These are phyloP conservation scores for Lasioglossum oenotherae DNA, from an alignment of 2,888 invertebrate species.

Conservation along the genomic window DNA sequence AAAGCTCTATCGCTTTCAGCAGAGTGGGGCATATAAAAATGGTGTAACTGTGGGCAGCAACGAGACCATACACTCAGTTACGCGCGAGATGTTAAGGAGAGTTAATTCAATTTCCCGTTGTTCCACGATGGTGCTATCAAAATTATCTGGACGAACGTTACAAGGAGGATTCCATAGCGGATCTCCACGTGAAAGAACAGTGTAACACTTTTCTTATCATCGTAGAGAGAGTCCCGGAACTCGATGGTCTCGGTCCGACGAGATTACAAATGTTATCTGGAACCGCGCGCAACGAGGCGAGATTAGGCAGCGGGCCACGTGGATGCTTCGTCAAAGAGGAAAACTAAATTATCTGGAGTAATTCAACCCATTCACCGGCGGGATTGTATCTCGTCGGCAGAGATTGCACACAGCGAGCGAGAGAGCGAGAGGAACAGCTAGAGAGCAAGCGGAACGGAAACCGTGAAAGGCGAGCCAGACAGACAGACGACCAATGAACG, in stretches of 20 bases:
- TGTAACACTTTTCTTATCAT: not conserved
- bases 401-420: slow-evolving; percentile 38
- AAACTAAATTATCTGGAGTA: slow-evolving; percentile 63
- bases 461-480: slow-evolving; percentile 15
- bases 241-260: not conserved
- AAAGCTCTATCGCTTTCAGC: not conserved
- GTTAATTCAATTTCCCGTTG: not conserved
- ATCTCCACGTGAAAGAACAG: not conserved
- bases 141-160: not conserved
- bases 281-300: not conserved
- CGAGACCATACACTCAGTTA: not conserved
- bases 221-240: not conserved
- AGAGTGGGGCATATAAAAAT: not conserved
- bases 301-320: slow-evolving; percentile 24
- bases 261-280: slow-evolving; percentile 12
- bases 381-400: slow-evolving; percentile 51
- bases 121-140: not conserved
- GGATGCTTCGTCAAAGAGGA: slow-evolving; percentile 54
- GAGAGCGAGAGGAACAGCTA: not conserved
- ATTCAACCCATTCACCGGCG: slow-evolving; percentile 51
- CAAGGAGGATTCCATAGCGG: not conserved
- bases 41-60: not conserved
- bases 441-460: not conserved
- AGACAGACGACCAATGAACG: slow-evolving; percentile 24
- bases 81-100: not conserved